Base-by-base conservation (phyloP, 2,888 invertebrate genomes). In the Caenorhabditis plicata region DNA sequence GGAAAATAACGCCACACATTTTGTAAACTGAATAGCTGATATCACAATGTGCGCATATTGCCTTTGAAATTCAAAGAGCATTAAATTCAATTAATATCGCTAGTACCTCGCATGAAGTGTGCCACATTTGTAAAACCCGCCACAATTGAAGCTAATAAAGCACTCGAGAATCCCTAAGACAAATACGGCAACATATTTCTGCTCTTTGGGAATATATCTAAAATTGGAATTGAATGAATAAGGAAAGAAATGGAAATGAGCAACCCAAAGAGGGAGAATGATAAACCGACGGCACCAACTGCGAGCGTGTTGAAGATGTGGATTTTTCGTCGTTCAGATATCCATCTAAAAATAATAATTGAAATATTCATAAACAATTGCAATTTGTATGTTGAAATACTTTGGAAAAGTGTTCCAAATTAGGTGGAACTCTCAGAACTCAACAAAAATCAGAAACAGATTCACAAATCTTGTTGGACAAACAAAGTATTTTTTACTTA, bases 101-200 rank as follows among this genome's bases (percentile, higher is more conserved):
- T 11, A 8, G 23, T 8, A 68, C 71, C 71, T 56, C 22, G 70
- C 48, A 36, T 71, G 64, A 20, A 74, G 48, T 0, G 73, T 65
- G 23, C 68, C 74, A 42, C 74, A 74, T 43, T 74, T 74, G 46
- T 74, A 74, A 48, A 74, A 74, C 19, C 74, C 74, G 8, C 73
- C 71, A 32, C 73, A 65, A 45, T 73, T 74, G 23, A 69, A 58
- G 49, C 58, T 58, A 26, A 68, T 72, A 38, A 64, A 62, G 32
- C 68, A 57, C 9, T 63, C 54, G 2, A 72, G 42, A 35, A 71
- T 47, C 3, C 53, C 50, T 8, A 62, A 41, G 20, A 61, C 57
- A 13, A 60, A 17, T 1, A 68, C 66, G 22, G 66, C 66, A 1
- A 38, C 41, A 2, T 46, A 36, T 15, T 48, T 52, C 36, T 58